These are phyloP conservation scores for Synanthedon vespiformis DNA, from an alignment of 2,888 invertebrate species.

Conservation along the genomic window DNA sequence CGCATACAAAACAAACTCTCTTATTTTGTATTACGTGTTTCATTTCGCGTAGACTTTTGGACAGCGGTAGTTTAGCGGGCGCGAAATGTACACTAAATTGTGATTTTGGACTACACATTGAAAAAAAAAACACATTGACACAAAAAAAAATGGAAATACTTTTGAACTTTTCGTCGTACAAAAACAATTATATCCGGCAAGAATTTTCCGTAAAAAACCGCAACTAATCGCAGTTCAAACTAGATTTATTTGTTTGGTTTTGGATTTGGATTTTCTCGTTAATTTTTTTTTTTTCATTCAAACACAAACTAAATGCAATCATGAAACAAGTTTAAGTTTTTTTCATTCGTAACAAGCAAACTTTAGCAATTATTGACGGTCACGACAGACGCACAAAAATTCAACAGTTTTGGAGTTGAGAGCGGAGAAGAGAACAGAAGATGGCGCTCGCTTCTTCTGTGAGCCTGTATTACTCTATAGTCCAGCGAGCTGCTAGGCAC, in stretches of 20 bases:
- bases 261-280: slow-evolving; percentile 7
- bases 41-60: slow-evolving; percentile 67
- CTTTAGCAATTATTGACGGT: slow-evolving; percentile 31
- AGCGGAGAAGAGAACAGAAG: slow-evolving; percentile 39
- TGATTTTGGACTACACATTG: slow-evolving; percentile 52
- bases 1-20: slow-evolving; percentile 51
- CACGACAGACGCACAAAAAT: slow-evolving; percentile 29
- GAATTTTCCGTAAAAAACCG: slow-evolving; percentile 34
- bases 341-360: slow-evolving; percentile 32
- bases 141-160: slow-evolving; percentile 44
- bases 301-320: not conserved
- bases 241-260: slow-evolving; percentile 34
- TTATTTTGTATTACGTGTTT: slow-evolving; percentile 68
- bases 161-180: slow-evolving; percentile 32
- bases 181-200: slow-evolving; percentile 39
- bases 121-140: slow-evolving; percentile 14
- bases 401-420: slow-evolving; percentile 15
- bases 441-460: slow-evolving; percentile 75
- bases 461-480: slow-evolving; percentile 77
- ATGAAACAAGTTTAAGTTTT: not conserved
- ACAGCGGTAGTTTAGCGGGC: slow-evolving; percentile 55
- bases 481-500: slow-evolving; percentile 76
- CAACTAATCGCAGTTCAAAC: slow-evolving; percentile 64
- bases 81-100: slow-evolving; percentile 60
- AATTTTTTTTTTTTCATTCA: slow-evolving; percentile 14